Conservation (phyloP, 1,140 invertebrate genomes). For the Halictus rubicundus region DNA sequence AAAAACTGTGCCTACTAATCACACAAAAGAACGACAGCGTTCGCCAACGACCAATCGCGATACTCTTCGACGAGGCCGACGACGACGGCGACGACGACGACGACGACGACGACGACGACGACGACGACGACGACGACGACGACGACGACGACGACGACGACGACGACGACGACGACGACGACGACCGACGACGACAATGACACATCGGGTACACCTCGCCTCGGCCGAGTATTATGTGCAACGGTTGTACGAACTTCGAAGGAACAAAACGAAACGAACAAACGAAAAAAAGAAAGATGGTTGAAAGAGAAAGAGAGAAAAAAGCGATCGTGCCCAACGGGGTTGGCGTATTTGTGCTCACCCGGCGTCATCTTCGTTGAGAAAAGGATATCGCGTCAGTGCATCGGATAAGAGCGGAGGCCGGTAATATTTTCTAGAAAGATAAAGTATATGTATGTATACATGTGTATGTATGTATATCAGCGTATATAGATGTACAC, state of each 20-base stretch:
- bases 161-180: too few species aligned
- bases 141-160: neutral
- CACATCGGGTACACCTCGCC: neutral
- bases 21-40: neutral
- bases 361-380: conserved; percentile 44
- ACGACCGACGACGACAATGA: too few species aligned
- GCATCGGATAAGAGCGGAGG: conserved; percentile 45
- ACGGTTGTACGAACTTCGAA: neutral
- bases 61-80: neutral
- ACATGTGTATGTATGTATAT: neutral
- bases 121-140: too few species aligned
- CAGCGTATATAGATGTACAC: neutral
- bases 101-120: too few species aligned
- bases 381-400: conserved; percentile 50
- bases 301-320: neutral
- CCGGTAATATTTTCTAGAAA: conserved; percentile 67
- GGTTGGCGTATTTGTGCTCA: conserved; percentile 40
- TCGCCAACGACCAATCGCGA: neutral
- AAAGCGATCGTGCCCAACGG: neutral
- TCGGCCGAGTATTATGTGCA: neutral
- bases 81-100: too few species aligned
- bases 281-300: neutral
- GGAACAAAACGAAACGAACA: neutral
- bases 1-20: neutral
- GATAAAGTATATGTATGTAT: conserved; percentile 42